phyloP scores from a whole-genome alignment of 2,888 invertebrate species.

The Dendrolimus houi region DNA sequence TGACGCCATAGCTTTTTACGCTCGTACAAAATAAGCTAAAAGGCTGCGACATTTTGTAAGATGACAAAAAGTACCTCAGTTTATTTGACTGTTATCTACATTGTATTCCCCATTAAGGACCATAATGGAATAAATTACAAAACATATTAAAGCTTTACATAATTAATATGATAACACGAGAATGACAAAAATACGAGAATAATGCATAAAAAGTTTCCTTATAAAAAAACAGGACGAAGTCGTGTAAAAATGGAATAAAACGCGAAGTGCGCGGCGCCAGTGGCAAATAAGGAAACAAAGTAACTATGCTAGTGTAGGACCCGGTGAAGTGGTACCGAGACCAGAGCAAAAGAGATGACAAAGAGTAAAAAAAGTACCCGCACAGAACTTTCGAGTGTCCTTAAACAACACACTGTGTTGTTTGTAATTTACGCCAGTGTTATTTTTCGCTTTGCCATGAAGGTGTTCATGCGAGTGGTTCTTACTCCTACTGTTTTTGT shows the following conservation, averaged over 20 bases:
- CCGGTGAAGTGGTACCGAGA: conserved; percentile 38
- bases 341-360: conserved; percentile 43
- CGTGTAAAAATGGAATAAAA: conserved; percentile 2
- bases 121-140: too few relatives aligned
- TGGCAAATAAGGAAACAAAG: conserved; percentile 32
- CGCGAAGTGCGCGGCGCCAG: conserved; percentile 11
- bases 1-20: too few relatives aligned
- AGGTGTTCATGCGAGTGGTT: not conserved
- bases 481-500: too few relatives aligned
- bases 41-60: too few relatives aligned
- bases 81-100: too few relatives aligned
- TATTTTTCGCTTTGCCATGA: conserved; percentile 15
- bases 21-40: too few relatives aligned
- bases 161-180: too few relatives aligned
- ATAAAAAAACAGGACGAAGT: not conserved
- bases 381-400: conserved; percentile 41
- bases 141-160: too few relatives aligned
- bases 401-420: conserved; percentile 33
- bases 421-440: conserved; percentile 20
- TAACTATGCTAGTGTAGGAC: conserved; percentile 14
- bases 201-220: not conserved
- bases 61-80: too few relatives aligned
- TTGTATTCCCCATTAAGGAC: too few relatives aligned
- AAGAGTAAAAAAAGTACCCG: conserved; percentile 35
- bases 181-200: not conserved